Evolutionary conservation across 1,140 invertebrate genomes (phyloP), one percentile per base, ranked within the genome.

Genomic region (Odontomachus brunneus): DNA sequence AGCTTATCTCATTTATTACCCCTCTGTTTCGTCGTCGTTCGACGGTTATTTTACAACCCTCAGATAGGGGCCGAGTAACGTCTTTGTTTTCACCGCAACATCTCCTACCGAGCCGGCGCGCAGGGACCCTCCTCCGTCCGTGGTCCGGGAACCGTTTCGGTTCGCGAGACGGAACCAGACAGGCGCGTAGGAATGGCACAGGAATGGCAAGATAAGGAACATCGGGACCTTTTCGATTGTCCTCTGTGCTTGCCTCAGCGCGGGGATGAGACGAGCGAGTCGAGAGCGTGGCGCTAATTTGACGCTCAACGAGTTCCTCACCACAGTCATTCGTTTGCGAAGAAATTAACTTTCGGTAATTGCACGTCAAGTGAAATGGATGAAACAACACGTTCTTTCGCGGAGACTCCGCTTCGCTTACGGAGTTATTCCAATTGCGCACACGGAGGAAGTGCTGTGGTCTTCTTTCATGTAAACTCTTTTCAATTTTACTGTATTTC

Each of bases 61-160:
- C 76, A 91, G 92, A 94, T 93, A 94, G 86, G 85, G 89, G 81
- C 38, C 85, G 59, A 90, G 87, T 93, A 93, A 94, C 91, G 92
- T 94, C 93, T 94, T 94, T 94, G 93, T 94, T 94, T 94, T 94
- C 93, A 91, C 91, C 91, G 89, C 92, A 91, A 86, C 88, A 85
- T 90, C 87, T 85, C 78, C 86, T 65, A 69, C 48, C 81, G 63
- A 63, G 82, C 29, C 3, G 3, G 38, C 38, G 38, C 38, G 38
- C 38, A 66, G 78, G 57, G 71, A 85, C 73, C 82, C 63, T 33
- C 29, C 29, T n/a, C 29, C 29, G 29, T 33, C 5, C 24, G 2
- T 83, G 82, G 62, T 76, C 86, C 82, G 22, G 33, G 24, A 62
- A 73, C 78, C 75, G 69, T 62, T 60, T 55, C 63, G 49, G 29